Base-by-base conservation (phyloP, 2,113 vertebrate species). In the Myotis yumanensis region DNA sequence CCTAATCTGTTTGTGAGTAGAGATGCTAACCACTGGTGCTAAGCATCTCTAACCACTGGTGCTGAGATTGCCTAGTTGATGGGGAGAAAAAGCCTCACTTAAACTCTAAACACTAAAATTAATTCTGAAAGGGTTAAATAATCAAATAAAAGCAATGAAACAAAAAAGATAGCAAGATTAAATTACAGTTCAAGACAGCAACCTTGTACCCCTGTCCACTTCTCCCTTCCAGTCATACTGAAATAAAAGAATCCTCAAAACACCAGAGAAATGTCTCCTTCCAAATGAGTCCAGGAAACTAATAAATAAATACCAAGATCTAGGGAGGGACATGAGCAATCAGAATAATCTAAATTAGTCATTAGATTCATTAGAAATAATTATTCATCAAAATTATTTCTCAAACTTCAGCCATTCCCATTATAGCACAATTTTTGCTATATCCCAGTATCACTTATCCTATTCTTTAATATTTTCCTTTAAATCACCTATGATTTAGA, bases 181-280 rank as follows among this genome's bases (percentile, higher is more conserved):
- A 93, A 95, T 54, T 75, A n/a, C 76, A 90, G 25, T 71, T 59
- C 30, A n/a, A 68, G 64, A 80, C 15, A 35, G 51, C 22, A 80
- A 23, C 81, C 2, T 23, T 4, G 0, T 12, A 84, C 8, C 62
- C 46, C n/a, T 66, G 46, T 40, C 76, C 9, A 77, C 46, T 30
- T 28, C 35, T n/a, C 86, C 37, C 48, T 35, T 68, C 64, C 68
- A 93, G 57, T 40, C 43, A 62, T 22, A 35, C 0, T 68, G 48
- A 88, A 80, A 85, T n/a, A 51, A 94, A 89, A 82, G 20, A 52
- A 81, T 7, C 16, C 72, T 85, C 23, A 62, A 76, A 86, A 87
- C 68, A 85, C 54, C 35, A 95, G 81, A 80, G 35, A 81, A 86
- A 85, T 11, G 32, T 25, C 30, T 51, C 75, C 62, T 95, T 68